A percentile compares a stretch with the other conserved stretches of the same genome.
Evolutionary conservation across 2,797 vertebrate genomes (phyloP).

Genomic region (Sebastes variabilis): DNA sequence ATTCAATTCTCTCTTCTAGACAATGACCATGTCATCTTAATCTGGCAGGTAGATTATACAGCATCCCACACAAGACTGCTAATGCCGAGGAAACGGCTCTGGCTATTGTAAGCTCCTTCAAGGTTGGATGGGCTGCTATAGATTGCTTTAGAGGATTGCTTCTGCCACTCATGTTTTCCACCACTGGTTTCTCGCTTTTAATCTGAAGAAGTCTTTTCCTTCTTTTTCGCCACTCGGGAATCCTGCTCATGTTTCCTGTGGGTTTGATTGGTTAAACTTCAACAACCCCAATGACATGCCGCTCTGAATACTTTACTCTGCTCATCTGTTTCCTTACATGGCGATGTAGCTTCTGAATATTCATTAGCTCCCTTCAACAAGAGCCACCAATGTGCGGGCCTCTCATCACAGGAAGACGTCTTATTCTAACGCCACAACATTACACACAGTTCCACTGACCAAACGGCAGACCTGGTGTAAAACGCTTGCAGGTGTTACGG

Average conservation of each 20-base stretch:
- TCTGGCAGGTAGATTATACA: constrained; percentile 85
- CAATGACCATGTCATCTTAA: constrained; percentile 85
- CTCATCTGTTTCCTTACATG: constrained; percentile 28
- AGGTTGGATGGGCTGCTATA: constrained; percentile 76
- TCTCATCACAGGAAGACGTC: constrained; percentile 27
- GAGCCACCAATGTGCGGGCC: neutral
- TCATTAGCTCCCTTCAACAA: constrained; percentile 25
- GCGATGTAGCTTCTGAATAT: constrained; percentile 35
- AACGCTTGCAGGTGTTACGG: constrained; percentile 49
- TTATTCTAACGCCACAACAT: constrained; percentile 5
- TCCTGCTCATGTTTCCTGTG: constrained; percentile 31
- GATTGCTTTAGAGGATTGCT: constrained; percentile 78
- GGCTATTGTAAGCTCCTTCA: constrained; percentile 76
- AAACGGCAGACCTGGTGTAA: constrained; percentile 35
- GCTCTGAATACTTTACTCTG: constrained; percentile 25
- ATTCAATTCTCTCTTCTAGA: constrained; percentile 83
- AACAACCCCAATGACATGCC: constrained; percentile 29
- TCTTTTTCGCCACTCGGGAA: constrained; percentile 37
- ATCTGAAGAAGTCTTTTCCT: constrained; percentile 51
- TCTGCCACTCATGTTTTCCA: constrained; percentile 75
- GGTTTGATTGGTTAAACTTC: constrained; percentile 50
- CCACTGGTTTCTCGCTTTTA: constrained; percentile 55
- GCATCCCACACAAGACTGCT: constrained; percentile 80
- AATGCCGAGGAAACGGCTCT: constrained; percentile 69
- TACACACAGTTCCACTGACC: constrained; percentile 36